Evolutionary conservation across 2,113 vertebrate species (phyloP).

Genomic region (Lepisosteus oculatus): DNA sequence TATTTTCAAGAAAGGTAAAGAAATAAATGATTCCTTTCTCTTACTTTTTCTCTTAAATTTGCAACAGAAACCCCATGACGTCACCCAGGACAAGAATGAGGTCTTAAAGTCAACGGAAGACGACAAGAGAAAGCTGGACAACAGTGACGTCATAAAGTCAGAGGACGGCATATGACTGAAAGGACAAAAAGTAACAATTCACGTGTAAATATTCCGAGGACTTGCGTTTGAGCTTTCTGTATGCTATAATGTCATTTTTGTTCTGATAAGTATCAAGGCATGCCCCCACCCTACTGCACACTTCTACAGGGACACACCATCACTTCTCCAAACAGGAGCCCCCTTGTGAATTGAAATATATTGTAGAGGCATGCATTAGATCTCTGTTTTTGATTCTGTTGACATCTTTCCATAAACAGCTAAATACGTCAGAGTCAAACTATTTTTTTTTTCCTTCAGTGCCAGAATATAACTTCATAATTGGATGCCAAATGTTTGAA

Average conservation of each 20-base stretch:
- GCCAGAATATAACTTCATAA: too few species aligned
- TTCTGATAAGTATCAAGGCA: slow-evolving; percentile 20
- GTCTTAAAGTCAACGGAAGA: slow-evolving; percentile 18
- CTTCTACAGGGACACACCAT: not conserved
- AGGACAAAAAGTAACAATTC: not conserved
- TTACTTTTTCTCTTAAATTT: not conserved
- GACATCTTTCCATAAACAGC: too few species aligned
- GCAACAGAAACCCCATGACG: slow-evolving; percentile 10
- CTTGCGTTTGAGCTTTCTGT: slow-evolving; percentile 19
- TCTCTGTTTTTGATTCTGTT: not conserved
- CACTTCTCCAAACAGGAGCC: not conserved
- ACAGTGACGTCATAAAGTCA: not conserved
- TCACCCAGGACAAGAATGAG: slow-evolving; percentile 2
- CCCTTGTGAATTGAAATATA: slow-evolving; percentile 1
- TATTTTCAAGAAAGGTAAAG: too few species aligned
- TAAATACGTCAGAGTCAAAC: too few species aligned
- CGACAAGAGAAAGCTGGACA: not conserved
- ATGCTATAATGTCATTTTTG: slow-evolving; percentile 23
- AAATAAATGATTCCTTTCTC: not conserved
- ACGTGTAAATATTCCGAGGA: slow-evolving; percentile 10
- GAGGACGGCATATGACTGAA: not conserved
- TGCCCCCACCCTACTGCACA: slow-evolving; percentile 7
- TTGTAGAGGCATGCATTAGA: slow-evolving; percentile 14
- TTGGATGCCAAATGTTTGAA: too few species aligned
- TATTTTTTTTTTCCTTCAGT: too few species aligned